A percentile compares a stretch with the other conserved stretches of the same genome.
Conservation (phyloP, 1,140 invertebrate species). For the Notospermus geniculatus region DNA sequence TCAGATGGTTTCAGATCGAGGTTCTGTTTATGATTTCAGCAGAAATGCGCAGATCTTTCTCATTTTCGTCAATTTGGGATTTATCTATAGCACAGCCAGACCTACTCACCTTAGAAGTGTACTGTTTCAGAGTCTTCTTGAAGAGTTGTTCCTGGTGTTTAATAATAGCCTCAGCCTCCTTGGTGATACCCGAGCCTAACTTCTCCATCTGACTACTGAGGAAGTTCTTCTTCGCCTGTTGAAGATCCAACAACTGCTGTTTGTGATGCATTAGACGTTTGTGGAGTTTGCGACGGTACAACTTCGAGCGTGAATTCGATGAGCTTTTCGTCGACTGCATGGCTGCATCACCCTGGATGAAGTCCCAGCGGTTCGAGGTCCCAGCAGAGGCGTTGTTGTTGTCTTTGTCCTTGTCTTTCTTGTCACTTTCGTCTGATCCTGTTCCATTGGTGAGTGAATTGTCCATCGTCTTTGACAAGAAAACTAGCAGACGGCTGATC, state of each 20-base stretch:
- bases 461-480: conserved; percentile 74
- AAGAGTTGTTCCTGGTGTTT: conserved; percentile 65
- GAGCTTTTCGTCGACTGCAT: conserved; percentile 24
- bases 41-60: too few relatives aligned
- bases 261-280: conserved; percentile 70
- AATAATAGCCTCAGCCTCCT: conserved; percentile 59
- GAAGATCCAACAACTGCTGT: conserved; percentile 71
- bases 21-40: too few relatives aligned
- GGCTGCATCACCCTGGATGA: conserved; percentile 43
- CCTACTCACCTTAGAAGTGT: conserved; percentile 50
- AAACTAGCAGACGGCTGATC: conserved; percentile 76
- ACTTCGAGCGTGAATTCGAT: conserved; percentile 29
- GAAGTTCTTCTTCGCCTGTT: conserved; percentile 63
- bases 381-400: background rate
- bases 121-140: conserved; percentile 59
- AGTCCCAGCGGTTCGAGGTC: conserved; percentile 44
- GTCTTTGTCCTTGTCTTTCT: conserved; percentile 30
- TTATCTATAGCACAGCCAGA: too few relatives aligned
- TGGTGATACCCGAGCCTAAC: conserved; percentile 41
- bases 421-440: conserved; percentile 32
- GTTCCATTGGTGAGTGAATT: conserved; percentile 39
- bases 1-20: too few relatives aligned
- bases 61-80: too few relatives aligned
- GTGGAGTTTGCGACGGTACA: conserved; percentile 68
- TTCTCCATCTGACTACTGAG: conserved; percentile 28